These are phyloP conservation scores for Melanchra persicariae DNA, from an alignment of 2,888 invertebrate genomes.

Conservation along the genomic window DNA sequence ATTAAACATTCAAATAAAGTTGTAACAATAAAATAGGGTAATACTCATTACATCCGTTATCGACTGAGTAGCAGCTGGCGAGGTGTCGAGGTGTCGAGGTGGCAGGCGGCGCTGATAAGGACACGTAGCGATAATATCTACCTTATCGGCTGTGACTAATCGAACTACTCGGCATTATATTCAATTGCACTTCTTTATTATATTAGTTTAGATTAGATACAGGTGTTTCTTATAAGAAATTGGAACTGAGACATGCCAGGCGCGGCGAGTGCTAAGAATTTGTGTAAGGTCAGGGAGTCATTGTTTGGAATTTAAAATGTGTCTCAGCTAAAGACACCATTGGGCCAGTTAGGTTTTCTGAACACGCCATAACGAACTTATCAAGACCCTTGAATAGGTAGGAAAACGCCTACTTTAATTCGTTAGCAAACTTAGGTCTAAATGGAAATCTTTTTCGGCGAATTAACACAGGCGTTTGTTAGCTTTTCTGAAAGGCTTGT, in stretches of 20 bases:
- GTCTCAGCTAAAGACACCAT: too few species aligned
- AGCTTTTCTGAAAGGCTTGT: background rate
- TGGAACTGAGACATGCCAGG: too few species aligned
- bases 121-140: slow-evolving; percentile 12
- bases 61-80: slow-evolving; percentile 35
- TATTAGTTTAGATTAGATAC: background rate
- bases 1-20: background rate
- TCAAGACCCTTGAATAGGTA: background rate
- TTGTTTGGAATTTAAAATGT: too few species aligned
- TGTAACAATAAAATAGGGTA: slow-evolving; percentile 31
- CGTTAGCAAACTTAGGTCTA: background rate
- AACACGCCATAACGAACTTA: background rate
- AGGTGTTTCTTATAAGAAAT: too few species aligned
- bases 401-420: background rate
- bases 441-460: background rate
- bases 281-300: too few species aligned
- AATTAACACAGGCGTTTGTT: background rate
- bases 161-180: background rate
- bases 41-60: slow-evolving; percentile 35
- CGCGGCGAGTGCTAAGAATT: too few species aligned
- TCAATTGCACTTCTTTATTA: background rate
- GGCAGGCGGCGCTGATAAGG: slow-evolving; percentile 32
- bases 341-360: background rate
- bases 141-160: slow-evolving; percentile 37
- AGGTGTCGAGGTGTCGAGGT: slow-evolving; percentile 29